phyloP scores from a whole-genome alignment of 2,113 vertebrate genomes.

The Nothoprocta pentlandii region DNA sequence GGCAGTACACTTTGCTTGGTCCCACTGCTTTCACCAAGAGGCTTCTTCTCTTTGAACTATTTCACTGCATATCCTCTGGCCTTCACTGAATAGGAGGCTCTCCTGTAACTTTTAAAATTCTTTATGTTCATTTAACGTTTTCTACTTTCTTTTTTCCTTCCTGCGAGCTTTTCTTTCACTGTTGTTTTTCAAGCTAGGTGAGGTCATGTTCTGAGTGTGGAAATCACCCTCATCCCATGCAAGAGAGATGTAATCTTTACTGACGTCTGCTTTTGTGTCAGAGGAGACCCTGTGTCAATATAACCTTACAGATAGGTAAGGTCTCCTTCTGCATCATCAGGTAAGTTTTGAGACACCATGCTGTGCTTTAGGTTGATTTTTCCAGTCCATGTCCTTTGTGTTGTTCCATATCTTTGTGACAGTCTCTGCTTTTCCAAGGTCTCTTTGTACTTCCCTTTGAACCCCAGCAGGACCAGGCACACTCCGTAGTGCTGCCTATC shows the following conservation, averaged over 20 bases:
- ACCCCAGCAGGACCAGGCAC: not conserved
- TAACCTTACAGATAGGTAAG: not conserved
- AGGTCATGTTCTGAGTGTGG: not conserved
- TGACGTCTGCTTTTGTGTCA: not conserved
- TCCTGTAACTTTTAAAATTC: not conserved
- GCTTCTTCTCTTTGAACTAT: not conserved
- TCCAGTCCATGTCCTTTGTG: not conserved
- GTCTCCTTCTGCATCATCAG: not conserved
- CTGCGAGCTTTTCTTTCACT: not conserved
- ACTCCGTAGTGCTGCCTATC: not conserved
- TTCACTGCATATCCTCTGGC: not conserved
- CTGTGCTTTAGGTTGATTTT: not conserved
- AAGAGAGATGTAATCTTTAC: not conserved
- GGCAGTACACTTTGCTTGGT: not conserved
- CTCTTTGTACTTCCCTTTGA: not conserved
- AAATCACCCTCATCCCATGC: not conserved
- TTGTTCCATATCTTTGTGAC: not conserved
- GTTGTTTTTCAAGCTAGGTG: not conserved
- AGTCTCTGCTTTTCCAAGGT: not conserved
- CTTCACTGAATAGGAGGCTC: not conserved
- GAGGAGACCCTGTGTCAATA: not conserved
- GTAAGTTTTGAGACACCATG: not conserved
- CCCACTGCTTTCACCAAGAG: not conserved
- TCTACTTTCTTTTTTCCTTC: not conserved
- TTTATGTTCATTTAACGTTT: not conserved